Evolutionary conservation across 2,888 invertebrate species (phyloP).

Genomic region (Augochlorella aurata): DNA sequence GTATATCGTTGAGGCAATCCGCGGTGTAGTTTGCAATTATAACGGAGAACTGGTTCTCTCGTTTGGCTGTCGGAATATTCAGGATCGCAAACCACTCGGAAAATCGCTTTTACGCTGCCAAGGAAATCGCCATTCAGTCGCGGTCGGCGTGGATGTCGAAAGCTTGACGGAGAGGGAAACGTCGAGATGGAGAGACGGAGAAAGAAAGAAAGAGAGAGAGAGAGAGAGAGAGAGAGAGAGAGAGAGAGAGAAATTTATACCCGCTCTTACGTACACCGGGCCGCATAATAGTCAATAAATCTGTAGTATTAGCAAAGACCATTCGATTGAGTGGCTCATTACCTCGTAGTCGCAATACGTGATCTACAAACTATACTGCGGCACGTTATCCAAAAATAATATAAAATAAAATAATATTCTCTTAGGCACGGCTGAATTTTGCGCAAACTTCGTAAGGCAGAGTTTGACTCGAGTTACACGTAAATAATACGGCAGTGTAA

Average conservation of each 20-base stretch:
- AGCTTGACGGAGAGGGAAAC: neutral
- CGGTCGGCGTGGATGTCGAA: constrained; percentile 35
- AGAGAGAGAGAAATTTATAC: constrained; percentile 19
- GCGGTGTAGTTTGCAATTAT: constrained; percentile 19
- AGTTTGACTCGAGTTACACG: too few relatives aligned
- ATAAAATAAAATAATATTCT: too few relatives aligned
- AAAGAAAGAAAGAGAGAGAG: too few relatives aligned
- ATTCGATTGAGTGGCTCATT: neutral
- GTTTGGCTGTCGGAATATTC: constrained; percentile 37
- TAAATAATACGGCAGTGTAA: too few relatives aligned
- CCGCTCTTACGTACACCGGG: neutral
- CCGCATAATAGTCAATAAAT: constrained; percentile 25
- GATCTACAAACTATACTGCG: too few relatives aligned
- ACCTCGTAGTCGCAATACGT: constrained; percentile 4
- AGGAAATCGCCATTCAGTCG: constrained; percentile 29
- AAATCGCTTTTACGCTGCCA: constrained; percentile 30
- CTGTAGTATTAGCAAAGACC: constrained; percentile 12
- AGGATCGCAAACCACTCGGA: constrained; percentile 42
- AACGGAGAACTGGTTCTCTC: constrained; percentile 32
- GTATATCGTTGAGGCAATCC: constrained; percentile 48
- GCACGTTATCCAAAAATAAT: too few relatives aligned
- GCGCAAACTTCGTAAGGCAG: too few relatives aligned
- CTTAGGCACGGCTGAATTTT: too few relatives aligned
- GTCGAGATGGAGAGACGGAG: neutral
- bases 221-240: neutral